Evolutionary conservation across 2,888 invertebrate genomes (phyloP).

Genomic region (Acleris emargana): DNA sequence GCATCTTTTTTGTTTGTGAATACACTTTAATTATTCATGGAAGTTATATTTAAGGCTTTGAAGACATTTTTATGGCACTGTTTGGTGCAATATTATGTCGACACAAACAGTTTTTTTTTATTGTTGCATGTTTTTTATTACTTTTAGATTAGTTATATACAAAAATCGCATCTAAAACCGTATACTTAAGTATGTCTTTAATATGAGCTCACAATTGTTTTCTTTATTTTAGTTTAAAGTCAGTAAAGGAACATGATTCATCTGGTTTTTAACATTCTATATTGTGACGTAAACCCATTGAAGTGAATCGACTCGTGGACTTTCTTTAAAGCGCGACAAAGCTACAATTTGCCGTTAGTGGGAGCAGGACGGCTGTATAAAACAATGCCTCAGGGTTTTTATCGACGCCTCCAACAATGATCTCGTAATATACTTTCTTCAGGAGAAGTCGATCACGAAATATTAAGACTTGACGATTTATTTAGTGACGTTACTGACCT

Average conservation of each 20-base stretch:
- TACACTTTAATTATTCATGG: not conserved
- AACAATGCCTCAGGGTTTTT: slow-evolving; percentile 69
- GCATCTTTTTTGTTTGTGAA: not conserved
- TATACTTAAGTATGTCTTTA: too few relatives aligned
- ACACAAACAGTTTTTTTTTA: too few relatives aligned
- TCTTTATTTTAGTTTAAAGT: not conserved
- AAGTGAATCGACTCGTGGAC: slow-evolving; percentile 67
- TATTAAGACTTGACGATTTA: not conserved
- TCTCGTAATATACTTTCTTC: slow-evolving; percentile 75
- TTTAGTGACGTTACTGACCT: slow-evolving; percentile 3
- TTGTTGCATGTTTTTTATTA: too few relatives aligned
- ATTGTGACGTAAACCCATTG: slow-evolving; percentile 69
- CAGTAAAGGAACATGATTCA: slow-evolving; percentile 1
- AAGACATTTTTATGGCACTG: too few relatives aligned
- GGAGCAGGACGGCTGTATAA: slow-evolving; percentile 60
- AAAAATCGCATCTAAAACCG: too few relatives aligned
- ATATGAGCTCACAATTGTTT: too few relatives aligned
- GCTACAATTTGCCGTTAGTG: slow-evolving; percentile 38
- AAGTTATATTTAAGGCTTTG: not conserved
- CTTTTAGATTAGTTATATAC: too few relatives aligned
- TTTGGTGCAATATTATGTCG: too few relatives aligned
- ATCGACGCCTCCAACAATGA: slow-evolving; percentile 48
- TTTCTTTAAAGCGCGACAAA: slow-evolving; percentile 71
- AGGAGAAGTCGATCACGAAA: slow-evolving; percentile 21
- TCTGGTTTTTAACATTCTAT: slow-evolving; percentile 47